phyloP scores from a whole-genome alignment of 2,113 vertebrate genomes.

The Pelodiscus sinensis region DNA sequence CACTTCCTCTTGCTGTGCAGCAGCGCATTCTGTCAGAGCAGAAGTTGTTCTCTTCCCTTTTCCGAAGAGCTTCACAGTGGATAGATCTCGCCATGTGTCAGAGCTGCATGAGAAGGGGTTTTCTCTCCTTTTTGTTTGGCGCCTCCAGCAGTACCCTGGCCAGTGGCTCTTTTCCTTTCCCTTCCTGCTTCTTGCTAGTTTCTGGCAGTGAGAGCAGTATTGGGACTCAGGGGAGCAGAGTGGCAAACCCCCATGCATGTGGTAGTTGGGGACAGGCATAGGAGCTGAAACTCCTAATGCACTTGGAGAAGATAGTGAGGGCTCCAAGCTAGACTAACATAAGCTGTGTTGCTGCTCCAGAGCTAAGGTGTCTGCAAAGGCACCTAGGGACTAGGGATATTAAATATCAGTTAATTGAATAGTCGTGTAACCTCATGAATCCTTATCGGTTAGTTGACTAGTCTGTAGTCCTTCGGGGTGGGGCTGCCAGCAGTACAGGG shows the following conservation, averaged over 20 bases:
- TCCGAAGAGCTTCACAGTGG: neutral
- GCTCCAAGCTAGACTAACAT: neutral
- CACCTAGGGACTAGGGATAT: no score
- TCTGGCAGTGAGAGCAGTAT: neutral
- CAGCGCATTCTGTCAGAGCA: neutral
- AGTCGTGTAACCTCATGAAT: no score
- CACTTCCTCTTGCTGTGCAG: neutral
- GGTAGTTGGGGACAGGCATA: no score
- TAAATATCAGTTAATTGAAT: no score
- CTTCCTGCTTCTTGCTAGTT: neutral
- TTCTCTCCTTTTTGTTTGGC: fast-evolving
- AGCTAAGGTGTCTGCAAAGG: no score
- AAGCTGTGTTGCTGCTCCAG: no score
- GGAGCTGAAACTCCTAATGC: no score
- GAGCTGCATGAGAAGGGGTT: neutral
- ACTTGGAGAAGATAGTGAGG: neutral
- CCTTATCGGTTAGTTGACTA: no score
- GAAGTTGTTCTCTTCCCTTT: neutral
- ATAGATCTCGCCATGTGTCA: neutral
- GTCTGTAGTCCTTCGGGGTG: no score
- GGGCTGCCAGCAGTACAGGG: no score
- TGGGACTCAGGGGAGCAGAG: neutral
- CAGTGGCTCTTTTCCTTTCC: neutral
- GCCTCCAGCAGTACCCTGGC: neutral
- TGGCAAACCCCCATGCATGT: neutral